Evolutionary conservation across 2,888 invertebrate genomes (phyloP), one percentile per base, ranked within the genome.

Genomic region (Drosophila pseudotakahashii): DNA sequence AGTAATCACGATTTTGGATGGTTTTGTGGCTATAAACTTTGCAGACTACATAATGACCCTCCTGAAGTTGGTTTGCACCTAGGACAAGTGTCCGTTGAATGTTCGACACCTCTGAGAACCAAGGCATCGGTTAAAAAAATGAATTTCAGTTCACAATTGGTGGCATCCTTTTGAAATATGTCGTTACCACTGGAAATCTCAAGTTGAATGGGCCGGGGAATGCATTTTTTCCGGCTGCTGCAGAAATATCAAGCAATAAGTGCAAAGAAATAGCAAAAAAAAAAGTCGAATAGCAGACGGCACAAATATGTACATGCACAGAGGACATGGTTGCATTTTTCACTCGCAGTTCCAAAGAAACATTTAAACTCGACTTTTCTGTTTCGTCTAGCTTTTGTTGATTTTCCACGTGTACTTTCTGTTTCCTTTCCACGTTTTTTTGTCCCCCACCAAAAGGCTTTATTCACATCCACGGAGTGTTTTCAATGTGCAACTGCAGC

Each of bases 291-390:
- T 7, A 30, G 51, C 71, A 60, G 51, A 60, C 45, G 52, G 50
- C 51, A 34, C 39, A 71, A 59, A 71, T 69, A 60, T 51, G 71
- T 52, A 41, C 57, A n/a, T 45, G 34, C 48, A 41, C 47, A 32
- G 62, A 66, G 52, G 53, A 67, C 69, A 68, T 66, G 66, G 57
- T 55, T 54, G 66, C 69, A 66, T 66, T 68, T 66, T 68, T 47
- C 30, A 39, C 69, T 54, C 37, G 69, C 55, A 68, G 54, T 68
- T 66, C 39, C 68, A 66, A 66, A 66, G 69, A 66, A 66, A 68
- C 66, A 68, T 66, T 66, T 66, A 66, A 66, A 47, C 66, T 68
- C 69, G 34, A 68, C 66, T 66, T 55, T 55, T 26, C 54, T 68
- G 64, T 68, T 66, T 68, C 68, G 64, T 68, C 54, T 68, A 26